Evolutionary conservation across 2,797 vertebrate genomes (phyloP), one percentile per base, ranked within the genome.

Genomic region (Notoglanidium macrostoma): DNA sequence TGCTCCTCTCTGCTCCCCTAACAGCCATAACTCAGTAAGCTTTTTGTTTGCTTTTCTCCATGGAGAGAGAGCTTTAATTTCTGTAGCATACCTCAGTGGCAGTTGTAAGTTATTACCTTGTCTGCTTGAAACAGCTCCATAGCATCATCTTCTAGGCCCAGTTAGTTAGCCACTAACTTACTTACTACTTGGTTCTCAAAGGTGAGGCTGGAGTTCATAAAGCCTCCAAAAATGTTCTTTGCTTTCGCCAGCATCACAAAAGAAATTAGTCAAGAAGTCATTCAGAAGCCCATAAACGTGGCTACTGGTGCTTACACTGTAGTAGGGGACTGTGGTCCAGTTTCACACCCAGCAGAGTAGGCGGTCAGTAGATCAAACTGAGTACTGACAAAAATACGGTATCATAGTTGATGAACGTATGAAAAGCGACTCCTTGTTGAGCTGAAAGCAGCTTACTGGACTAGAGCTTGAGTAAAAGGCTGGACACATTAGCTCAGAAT

Each of bases 1-100:
- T 67, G 44, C 70, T 77, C 40, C 65, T 65, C 79, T 82, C 55
- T 5, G 17, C 83, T 54, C 68, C 83, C 73, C 77, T 84, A 26
- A 78, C 89, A 92, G 85, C 90, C 89, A 92, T 92, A 94, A 93
- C 90, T 94, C 93, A 91, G 85, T 88, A 78, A 68, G 29, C 80
- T 65, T 84, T 87, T 87, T 90, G 88, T 92, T 92, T 91, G 90
- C 88, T 90, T 90, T 88, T 72, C 79, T 90, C 85, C 70, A 32
- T 59, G 46, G 72, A 76, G 86, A 85, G 77, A 86, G 77, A 81
- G 83, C 88, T 86, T 77, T 91, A 83, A 90, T 87, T 92, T 68
- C 49, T 85, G 80, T 32, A 57, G 81, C 74, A 73, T 87, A 83
- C 87, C 87, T 89, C 86, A 85, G 80, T 89, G 90, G 82, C 81